Base-by-base conservation (phyloP, 2,797 vertebrate species). In the Artibeus jamaicensis region DNA sequence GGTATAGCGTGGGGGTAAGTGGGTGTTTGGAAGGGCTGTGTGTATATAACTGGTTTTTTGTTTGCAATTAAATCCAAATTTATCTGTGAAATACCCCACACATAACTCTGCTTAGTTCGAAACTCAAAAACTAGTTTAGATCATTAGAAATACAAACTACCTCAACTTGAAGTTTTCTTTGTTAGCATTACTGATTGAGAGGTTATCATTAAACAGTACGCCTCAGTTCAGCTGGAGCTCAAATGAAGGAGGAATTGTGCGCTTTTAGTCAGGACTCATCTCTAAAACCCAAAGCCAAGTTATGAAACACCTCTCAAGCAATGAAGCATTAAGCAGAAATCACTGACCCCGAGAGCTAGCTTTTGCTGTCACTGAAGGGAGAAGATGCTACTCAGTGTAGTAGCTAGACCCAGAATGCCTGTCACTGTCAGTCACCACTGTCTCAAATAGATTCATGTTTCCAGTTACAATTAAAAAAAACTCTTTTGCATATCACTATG, bases 61-160 rank as follows among this genome's bases (percentile, higher is more conserved):
- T 82, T 81, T 91, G 50, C 37, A 73, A 21, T 1, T 18, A 55
- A 89, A 70, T 57, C 70, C 67, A 74, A 74, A 95, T 85, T 77
- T 82, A 85, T 68, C 46, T 59, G 44, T 48, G 32, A 79, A 89
- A 82, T 18, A 48, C 67, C 8, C 39, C 67, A 22, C 37, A 62
- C 4, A 95, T 77, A 97, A 86, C 53, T 79, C 29, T 29, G 7
- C 29, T 71, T 71, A 74, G 59, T 74, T 91, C 62, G 88, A 77
- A 96, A 90, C 77, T 46, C n/a, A 42, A 93, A 93, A 91, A 55
- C 39, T 57, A 74, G 67, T 50, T 77, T 53, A 92, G 50, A 81
- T 86, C 44, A 83, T 81, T 67, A 74, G 71, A 73, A 90, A 96
- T 37, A 29, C 86, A 92, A 76, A 77, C n/a, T 37, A 57, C 68